Evolutionary conservation across 2,888 invertebrate genomes (phyloP).

Genomic region (Ophion obscuratus): DNA sequence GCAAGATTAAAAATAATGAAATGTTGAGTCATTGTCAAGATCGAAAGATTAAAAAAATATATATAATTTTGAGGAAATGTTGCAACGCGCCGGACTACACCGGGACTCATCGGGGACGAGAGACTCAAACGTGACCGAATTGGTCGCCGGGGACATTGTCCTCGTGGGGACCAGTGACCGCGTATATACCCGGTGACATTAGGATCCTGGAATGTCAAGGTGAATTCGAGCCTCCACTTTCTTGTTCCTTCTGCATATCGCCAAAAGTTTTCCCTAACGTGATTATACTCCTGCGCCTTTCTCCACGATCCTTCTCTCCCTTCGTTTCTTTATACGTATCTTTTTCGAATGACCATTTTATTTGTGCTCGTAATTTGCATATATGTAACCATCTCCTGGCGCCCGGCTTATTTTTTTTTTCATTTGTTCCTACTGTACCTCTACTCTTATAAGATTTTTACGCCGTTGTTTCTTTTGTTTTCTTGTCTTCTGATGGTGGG

Average conservation of each 20-base stretch:
- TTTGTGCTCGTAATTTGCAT: neutral
- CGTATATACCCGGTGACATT: constrained; percentile 91
- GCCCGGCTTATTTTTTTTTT: constrained; percentile 33
- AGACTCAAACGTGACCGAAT: constrained; percentile 86
- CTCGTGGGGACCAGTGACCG: constrained; percentile 92
- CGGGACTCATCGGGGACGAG: constrained; percentile 87
- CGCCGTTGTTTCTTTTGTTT: neutral
- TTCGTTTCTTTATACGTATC: neutral
- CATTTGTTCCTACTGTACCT: neutral
- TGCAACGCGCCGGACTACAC: constrained; percentile 88
- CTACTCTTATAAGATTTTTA: neutral
- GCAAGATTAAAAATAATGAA: too few species aligned
- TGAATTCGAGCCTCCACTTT: constrained; percentile 75
- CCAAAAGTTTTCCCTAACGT: neutral
- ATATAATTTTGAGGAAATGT: constrained; percentile 89
- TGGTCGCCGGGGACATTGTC: constrained; percentile 93
- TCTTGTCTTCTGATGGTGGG: neutral
- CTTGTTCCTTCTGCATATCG: constrained; percentile 64
- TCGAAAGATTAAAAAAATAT: too few species aligned
- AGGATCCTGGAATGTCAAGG: constrained; percentile 88
- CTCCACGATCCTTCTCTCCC: constrained; percentile 30
- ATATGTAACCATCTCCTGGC: neutral
- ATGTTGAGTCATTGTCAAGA: too few species aligned
- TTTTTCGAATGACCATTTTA: constrained; percentile 1
- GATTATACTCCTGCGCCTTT: constrained; percentile 66